These are phyloP conservation scores for Euproctis similis DNA, from an alignment of 2,888 invertebrate species.

Conservation along the genomic window DNA sequence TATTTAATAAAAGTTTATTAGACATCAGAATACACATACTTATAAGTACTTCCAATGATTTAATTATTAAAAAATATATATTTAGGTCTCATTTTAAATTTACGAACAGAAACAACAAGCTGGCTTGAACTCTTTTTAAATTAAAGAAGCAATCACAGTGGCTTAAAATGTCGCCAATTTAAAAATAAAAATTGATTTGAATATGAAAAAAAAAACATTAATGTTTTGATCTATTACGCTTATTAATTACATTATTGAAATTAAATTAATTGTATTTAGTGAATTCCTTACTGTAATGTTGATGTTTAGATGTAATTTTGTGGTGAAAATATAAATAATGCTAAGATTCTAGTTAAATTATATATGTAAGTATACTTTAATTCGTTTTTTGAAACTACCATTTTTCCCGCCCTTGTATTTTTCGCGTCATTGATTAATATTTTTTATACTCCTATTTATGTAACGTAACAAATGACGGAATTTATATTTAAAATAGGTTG, in stretches of 20 bases:
- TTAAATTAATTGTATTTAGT: slow-evolving; percentile 62
- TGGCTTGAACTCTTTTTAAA: background rate
- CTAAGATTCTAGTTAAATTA: no score
- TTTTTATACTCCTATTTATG: background rate
- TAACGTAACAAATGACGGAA: slow-evolving; percentile 1
- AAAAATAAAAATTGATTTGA: no score
- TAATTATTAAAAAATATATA: background rate
- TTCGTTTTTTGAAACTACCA: slow-evolving; percentile 10
- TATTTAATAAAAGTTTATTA: background rate
- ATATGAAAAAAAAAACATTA: slow-evolving; percentile 60
- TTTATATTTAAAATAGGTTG: slow-evolving; percentile 3
- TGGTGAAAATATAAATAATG: slow-evolving; percentile 29
- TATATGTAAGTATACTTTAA: slow-evolving; percentile 12
- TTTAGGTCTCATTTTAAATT: no score
- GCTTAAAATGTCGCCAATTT: slow-evolving; percentile 31
- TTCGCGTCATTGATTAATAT: slow-evolving; percentile 15
- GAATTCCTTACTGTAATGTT: slow-evolving; percentile 63
- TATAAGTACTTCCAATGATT: background rate
- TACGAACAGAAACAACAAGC: background rate
- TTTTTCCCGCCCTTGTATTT: slow-evolving; percentile 9
- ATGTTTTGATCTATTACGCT: slow-evolving; percentile 76
- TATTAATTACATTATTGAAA: slow-evolving; percentile 69
- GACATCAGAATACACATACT: background rate
- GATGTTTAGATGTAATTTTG: slow-evolving; percentile 57
- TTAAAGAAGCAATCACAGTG: slow-evolving; percentile 34